These are phyloP conservation scores for Apis cerana DNA, from an alignment of 1,140 invertebrate species.

Conservation along the genomic window DNA sequence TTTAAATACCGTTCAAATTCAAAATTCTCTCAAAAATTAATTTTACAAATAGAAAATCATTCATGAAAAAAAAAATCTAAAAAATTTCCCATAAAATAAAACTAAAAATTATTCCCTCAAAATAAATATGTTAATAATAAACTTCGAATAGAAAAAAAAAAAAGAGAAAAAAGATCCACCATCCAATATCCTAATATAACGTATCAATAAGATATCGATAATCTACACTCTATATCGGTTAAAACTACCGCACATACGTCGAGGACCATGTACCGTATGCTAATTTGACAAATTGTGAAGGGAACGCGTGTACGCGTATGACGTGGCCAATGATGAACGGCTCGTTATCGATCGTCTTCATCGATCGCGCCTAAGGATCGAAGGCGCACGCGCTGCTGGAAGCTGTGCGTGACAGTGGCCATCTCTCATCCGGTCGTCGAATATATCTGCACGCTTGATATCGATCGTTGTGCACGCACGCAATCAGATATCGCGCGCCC, in stretches of 20 bases:
- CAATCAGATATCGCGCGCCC: conserved; percentile 45
- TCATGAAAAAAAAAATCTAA: too few relatives aligned
- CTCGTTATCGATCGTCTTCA: conserved; percentile 12
- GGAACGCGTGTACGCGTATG: conserved; percentile 30
- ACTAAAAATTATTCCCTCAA: too few relatives aligned
- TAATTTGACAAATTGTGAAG: conserved; percentile 44
- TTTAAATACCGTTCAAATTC: too few relatives aligned
- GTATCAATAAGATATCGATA: too few relatives aligned
- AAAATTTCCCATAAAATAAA: too few relatives aligned
- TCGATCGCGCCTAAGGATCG: conserved; percentile 24
- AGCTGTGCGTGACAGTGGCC: conserved; percentile 44
- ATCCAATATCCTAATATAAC: too few relatives aligned
- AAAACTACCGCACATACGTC: background rate
- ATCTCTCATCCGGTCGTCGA: conserved; percentile 50
- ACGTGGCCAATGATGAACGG: conserved; percentile 17
- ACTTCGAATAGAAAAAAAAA: too few relatives aligned
- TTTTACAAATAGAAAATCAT: too few relatives aligned
- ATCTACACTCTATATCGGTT: background rate
- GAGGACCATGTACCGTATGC: background rate
- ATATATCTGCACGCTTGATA: conserved; percentile 41
- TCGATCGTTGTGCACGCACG: conserved; percentile 43
- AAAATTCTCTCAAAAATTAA: too few relatives aligned
- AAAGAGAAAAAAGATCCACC: too few relatives aligned
- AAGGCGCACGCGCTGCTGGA: conserved; percentile 28
- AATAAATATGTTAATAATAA: too few relatives aligned